These are phyloP conservation scores for Columba janthina DNA, from an alignment of 2,113 vertebrate species.

Conservation along the genomic window DNA sequence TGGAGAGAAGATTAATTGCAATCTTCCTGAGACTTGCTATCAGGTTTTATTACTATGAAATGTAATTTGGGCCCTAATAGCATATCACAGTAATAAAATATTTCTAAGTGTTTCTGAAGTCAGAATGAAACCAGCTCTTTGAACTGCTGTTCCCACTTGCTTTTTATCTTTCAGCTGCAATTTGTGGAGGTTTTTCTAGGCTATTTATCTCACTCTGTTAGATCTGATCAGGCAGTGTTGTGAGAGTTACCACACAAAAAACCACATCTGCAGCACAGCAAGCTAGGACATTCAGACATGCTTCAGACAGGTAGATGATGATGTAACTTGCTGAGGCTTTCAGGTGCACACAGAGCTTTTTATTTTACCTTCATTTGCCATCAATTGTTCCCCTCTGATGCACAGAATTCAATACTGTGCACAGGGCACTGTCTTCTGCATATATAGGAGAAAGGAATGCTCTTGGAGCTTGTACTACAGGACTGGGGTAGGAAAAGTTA, in stretches of 20 bases:
- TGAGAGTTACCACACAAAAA: neutral
- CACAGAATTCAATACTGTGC: neutral
- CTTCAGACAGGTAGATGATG: neutral
- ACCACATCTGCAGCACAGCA: neutral
- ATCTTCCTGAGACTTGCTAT: neutral
- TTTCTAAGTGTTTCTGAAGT: neutral
- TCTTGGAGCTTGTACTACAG: neutral
- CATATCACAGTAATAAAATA: neutral
- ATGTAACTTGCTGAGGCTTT: neutral
- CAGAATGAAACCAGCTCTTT: neutral
- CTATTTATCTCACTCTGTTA: neutral
- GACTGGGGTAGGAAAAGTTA: neutral
- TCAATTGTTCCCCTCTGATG: neutral
- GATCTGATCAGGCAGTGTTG: neutral
- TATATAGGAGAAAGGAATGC: neutral
- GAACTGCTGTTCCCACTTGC: neutral
- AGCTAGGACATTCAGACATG: neutral
- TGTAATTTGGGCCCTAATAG: neutral
- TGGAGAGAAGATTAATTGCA: neutral
- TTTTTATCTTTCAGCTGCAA: neutral
- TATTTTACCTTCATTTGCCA: neutral
- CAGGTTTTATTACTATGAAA: neutral
- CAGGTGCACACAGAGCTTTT: neutral
- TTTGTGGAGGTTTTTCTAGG: neutral
- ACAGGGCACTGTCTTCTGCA: neutral